These are phyloP conservation scores for Lampris incognitus DNA, from an alignment of 2,113 vertebrate species.

Conservation along the genomic window DNA sequence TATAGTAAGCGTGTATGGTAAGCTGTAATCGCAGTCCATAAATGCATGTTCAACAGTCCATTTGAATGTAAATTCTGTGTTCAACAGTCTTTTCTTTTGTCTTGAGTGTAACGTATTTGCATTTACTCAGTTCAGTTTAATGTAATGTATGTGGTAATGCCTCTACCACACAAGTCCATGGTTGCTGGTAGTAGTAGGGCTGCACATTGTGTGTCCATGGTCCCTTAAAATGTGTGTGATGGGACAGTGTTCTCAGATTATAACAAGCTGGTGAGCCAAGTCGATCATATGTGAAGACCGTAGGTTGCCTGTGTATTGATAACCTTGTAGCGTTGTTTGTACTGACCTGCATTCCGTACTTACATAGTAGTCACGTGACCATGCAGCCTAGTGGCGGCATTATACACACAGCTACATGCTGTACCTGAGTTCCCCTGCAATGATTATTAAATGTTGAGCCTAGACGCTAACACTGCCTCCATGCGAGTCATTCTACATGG, in stretches of 20 bases:
- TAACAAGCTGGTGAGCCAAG: neutral
- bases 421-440: too few species aligned
- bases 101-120: neutral
- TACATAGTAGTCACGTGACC: too few species aligned
- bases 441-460: too few species aligned
- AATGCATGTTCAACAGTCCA: neutral
- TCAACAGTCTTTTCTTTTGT: neutral
- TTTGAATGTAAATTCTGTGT: neutral
- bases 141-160: neutral
- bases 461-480: too few species aligned
- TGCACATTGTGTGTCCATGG: conserved; percentile 12
- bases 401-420: too few species aligned
- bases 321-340: too few species aligned
- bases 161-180: neutral
- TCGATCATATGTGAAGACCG: conserved; percentile 10
- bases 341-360: too few species aligned
- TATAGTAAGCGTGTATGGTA: neutral
- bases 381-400: too few species aligned
- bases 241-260: neutral
- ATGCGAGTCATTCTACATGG: too few species aligned
- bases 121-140: neutral
- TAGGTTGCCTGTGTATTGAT: neutral
- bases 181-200: neutral
- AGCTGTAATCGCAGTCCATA: neutral
- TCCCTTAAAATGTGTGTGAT: neutral